These are phyloP conservation scores for Papilio polyxenes DNA, from an alignment of 1,140 invertebrate species.

Conservation along the genomic window DNA sequence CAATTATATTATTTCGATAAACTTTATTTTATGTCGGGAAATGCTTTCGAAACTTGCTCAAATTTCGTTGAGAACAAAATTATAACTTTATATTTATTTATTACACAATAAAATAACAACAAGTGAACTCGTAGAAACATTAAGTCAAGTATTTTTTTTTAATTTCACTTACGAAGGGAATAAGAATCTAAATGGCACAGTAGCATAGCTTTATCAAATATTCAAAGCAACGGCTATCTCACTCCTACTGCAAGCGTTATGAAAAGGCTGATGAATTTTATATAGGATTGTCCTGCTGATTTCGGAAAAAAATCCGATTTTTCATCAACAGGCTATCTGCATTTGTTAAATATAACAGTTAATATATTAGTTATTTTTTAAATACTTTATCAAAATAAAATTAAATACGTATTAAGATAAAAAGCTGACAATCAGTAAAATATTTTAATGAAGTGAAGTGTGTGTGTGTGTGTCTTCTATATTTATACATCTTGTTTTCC, in stretches of 20 bases:
- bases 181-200: constrained; percentile 20
- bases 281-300: constrained; percentile 2
- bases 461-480: no score
- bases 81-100: background rate
- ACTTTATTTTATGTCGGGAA: no score
- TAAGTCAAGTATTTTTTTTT: background rate
- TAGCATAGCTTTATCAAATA: constrained; percentile 35
- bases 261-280: constrained; percentile 25
- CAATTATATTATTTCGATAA: no score
- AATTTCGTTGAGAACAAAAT: no score
- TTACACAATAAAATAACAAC: background rate
- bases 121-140: background rate
- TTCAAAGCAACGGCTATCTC: constrained; percentile 24
- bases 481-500: no score
- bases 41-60: no score
- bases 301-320: background rate
- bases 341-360: background rate
- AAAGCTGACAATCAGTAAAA: no score
- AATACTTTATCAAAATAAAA: no score
- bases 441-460: no score
- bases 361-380: no score
- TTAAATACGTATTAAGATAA: no score
- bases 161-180: background rate
- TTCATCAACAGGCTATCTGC: background rate
- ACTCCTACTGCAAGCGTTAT: constrained; percentile 18